These are phyloP conservation scores for Acanthoscelides obtectus DNA, from an alignment of 2,888 invertebrate genomes.

Conservation along the genomic window DNA sequence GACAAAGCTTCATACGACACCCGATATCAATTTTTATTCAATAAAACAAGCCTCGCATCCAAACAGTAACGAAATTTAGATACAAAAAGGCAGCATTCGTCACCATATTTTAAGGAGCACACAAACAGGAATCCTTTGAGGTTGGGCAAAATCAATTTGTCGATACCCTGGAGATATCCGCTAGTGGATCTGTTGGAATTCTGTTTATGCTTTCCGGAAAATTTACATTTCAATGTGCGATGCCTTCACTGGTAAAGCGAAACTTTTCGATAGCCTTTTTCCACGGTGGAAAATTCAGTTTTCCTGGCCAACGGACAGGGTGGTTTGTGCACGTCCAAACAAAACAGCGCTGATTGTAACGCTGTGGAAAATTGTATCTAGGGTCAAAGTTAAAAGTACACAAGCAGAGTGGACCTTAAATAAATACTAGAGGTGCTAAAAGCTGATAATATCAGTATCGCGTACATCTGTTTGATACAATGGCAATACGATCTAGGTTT, in stretches of 20 bases:
- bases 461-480: no score
- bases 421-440: no score
- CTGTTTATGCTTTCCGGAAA: constrained; percentile 26
- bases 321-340: neutral
- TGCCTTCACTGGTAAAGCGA: neutral
- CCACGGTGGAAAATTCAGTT: neutral
- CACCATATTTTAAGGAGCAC: constrained; percentile 16
- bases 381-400: no score
- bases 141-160: constrained; percentile 21
- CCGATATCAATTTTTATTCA: no score
- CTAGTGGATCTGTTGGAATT: constrained; percentile 26
- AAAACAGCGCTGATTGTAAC: neutral
- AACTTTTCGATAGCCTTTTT: neutral
- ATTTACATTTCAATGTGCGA: constrained; percentile 26
- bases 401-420: no score
- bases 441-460: no score
- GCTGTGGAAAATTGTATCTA: no score
- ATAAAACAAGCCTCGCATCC: neutral
- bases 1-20: no score
- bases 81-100: constrained; percentile 14
- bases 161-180: constrained; percentile 16
- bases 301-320: neutral
- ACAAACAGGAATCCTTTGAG: constrained; percentile 22
- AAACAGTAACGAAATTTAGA: neutral
- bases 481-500: no score